A percentile compares a stretch with the other conserved stretches of the same genome.
Conservation (phyloP, 2,113 vertebrate species). For the Oreochromis niloticus region DNA sequence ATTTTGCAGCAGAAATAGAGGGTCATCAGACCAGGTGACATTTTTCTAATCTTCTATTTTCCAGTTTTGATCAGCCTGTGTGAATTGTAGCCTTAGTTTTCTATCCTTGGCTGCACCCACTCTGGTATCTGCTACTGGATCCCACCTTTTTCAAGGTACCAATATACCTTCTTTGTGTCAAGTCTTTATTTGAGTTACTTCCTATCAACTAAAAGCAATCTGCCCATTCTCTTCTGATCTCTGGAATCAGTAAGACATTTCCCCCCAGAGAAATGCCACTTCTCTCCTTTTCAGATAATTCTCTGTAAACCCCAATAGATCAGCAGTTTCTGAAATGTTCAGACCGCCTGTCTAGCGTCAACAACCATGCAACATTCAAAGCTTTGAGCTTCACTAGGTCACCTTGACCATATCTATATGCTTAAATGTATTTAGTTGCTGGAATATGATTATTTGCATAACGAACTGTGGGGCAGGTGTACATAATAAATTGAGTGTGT, state of each 20-base stretch:
- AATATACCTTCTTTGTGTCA: not conserved
- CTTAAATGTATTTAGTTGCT: not conserved
- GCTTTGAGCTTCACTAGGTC: not conserved
- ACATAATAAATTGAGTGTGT: not conserved
- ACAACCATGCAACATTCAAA: not conserved
- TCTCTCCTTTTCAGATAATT: not conserved
- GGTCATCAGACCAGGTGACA: not conserved
- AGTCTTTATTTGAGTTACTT: not conserved
- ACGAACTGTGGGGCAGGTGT: not conserved
- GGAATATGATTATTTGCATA: not conserved
- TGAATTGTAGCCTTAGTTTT: not conserved
- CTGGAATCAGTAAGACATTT: not conserved
- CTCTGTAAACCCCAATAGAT: not conserved
- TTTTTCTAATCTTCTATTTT: not conserved
- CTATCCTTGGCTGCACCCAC: not conserved
- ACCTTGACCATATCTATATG: not conserved
- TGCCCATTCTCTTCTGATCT: not conserved
- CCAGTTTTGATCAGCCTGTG: not conserved
- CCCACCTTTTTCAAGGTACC: not conserved
- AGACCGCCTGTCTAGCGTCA: not conserved
- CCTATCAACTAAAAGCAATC: not conserved
- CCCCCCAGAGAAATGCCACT: not conserved
- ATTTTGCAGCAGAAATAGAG: not conserved
- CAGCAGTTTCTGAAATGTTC: not conserved
- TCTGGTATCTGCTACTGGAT: not conserved